Percentiles rank a stretch among this genome's conserved stretches.
Conservation (phyloP, 2,888 invertebrate species). For the Andrena camellia region DNA sequence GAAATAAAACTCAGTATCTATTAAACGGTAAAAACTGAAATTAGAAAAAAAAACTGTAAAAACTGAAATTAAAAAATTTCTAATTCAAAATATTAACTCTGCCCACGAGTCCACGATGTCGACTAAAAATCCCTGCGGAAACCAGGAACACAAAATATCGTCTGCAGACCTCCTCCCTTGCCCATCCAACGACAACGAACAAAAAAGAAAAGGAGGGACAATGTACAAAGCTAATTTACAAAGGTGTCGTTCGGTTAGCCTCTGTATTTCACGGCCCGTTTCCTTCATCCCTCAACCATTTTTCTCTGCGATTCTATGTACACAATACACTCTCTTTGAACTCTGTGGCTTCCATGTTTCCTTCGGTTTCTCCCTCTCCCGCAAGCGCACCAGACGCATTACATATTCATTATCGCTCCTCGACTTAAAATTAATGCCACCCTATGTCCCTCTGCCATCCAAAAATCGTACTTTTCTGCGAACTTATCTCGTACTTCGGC, state of each 20-base stretch:
- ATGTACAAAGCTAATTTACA: conserved; percentile 71
- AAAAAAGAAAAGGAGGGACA: conserved; percentile 31
- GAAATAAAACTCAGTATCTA: too few species aligned
- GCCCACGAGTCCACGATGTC: conserved; percentile 5
- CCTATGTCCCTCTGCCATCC: conserved; percentile 8
- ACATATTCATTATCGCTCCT: conserved; percentile 1
- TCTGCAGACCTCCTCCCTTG: conserved; percentile 1
- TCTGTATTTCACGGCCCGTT: conserved; percentile 57
- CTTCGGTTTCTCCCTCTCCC: conserved; percentile 55
- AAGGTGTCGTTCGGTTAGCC: conserved; percentile 68
- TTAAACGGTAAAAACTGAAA: too few species aligned
- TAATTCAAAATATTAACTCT: neutral
- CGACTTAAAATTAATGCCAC: conserved; percentile 11
- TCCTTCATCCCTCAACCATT: conserved; percentile 44
- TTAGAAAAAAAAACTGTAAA: too few species aligned
- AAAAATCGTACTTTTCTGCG: conserved; percentile 9
- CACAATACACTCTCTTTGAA: conserved; percentile 58
- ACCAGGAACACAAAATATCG: neutral
- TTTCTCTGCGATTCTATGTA: conserved; percentile 44
- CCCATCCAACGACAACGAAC: conserved; percentile 34
- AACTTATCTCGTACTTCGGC: conserved; percentile 12
- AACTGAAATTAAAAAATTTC: too few species aligned
- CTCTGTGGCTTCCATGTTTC: conserved; percentile 50
- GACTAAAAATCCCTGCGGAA: neutral
- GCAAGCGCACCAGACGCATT: conserved; percentile 39